Evolutionary conservation across 1,140 invertebrate genomes (phyloP).

Genomic region (Drosophila nigrodunni): DNA sequence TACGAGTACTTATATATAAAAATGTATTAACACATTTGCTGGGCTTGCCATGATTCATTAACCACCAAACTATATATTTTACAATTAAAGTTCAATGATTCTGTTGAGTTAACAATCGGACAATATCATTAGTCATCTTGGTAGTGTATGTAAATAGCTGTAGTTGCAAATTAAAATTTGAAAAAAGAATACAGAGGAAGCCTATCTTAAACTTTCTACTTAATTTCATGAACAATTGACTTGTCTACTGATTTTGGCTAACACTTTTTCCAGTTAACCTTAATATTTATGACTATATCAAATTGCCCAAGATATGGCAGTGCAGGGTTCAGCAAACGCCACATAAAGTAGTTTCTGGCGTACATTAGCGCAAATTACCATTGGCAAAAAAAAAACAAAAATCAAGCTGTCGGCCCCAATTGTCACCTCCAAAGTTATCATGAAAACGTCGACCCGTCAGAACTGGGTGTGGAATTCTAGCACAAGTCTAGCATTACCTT

Average conservation of each 20-base stretch:
- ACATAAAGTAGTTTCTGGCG: slow-evolving; percentile 54
- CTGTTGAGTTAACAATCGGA: slow-evolving; percentile 52
- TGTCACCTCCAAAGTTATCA: slow-evolving; percentile 75
- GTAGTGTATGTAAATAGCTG: slow-evolving; percentile 41
- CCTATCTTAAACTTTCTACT: background rate
- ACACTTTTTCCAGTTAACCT: background rate
- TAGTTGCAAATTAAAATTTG: background rate
- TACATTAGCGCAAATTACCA: slow-evolving; percentile 72
- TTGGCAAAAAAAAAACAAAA: slow-evolving; percentile 42
- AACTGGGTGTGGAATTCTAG: slow-evolving; percentile 72
- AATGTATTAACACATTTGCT: slow-evolving; percentile 22
- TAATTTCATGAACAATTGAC: slow-evolving; percentile 12
- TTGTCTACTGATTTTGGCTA: slow-evolving; percentile 7
- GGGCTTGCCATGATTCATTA: slow-evolving; percentile 51
- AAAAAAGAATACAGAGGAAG: background rate
- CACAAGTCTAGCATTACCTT: slow-evolving; percentile 63
- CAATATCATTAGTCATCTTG: slow-evolving; percentile 56
- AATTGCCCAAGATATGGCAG: slow-evolving; percentile 28
- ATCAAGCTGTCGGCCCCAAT: slow-evolving; percentile 75
- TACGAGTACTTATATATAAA: slow-evolving; percentile 19
- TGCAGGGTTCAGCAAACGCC: slow-evolving; percentile 36
- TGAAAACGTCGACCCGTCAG: slow-evolving; percentile 26
- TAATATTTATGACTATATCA: slow-evolving; percentile 58
- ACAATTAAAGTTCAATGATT: slow-evolving; percentile 74
- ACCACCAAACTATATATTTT: slow-evolving; percentile 23